Evolutionary conservation across 1,140 invertebrate genomes (phyloP), one percentile per base, ranked within the genome.

Genomic region (Panagrolaimus sp.): DNA sequence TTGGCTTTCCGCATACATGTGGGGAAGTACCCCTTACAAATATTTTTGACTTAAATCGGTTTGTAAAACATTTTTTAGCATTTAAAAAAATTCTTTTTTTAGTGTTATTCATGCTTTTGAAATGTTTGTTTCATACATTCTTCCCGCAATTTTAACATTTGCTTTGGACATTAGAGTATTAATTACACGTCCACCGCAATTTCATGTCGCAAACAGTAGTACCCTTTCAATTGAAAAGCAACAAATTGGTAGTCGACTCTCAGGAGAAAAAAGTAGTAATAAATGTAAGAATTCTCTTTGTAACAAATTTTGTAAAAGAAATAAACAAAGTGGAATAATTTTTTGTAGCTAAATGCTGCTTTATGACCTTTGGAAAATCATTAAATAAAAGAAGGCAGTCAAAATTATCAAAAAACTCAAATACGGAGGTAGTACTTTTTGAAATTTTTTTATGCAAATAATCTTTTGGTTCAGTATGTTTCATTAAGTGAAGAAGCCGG

Each of bases 91-190:
- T 17, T 24, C 14, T 44, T 21, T 71, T 15, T 68, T 55, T 26
- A 67, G 73, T 43, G 17, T 75, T 10, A 55, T 75, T 1, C 73
- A 75, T 47, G 73, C 58, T 8, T 38, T 68, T 4, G 73, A 75
- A 63, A 45, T 75, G 58, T 73, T 45, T 43, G 74, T 75, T 63
- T 72, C 69, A 7, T 75, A 75, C 70, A 44, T 76, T 38, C 17
- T 75, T 6, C 73, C 73, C 7, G 73, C 73, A n/a, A 52, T 75
- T 44, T 44, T 75, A 15, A 75, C 73, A 45, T 43, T 75, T 17
- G 44, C 32, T 12, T 45, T 75, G 63, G 73, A 75, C 32, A 68
- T 75, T 10, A 43, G 72, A 26, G 73, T 75, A 15, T 32, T 75
- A 21, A 28, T 75, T n/a, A 70, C 69, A 14, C 74, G 63, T 9